These are phyloP conservation scores for Agonopterix alstromeriana DNA, from an alignment of 2,888 invertebrate genomes.

Conservation along the genomic window DNA sequence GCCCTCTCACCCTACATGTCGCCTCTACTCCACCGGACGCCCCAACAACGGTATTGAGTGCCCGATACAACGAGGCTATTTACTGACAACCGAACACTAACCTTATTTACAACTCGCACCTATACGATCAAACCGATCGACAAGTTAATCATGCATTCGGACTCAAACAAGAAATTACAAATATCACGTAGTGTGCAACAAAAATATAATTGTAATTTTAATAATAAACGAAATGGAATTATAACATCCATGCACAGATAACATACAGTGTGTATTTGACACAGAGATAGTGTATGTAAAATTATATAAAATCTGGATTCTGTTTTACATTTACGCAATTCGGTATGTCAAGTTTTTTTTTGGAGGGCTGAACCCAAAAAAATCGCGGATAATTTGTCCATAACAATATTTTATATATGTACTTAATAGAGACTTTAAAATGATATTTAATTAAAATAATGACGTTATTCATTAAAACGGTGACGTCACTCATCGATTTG, in stretches of 20 bases:
- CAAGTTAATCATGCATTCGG: constrained; percentile 40
- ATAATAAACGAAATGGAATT: too few species aligned
- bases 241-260: constrained; percentile 20
- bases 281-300: not conserved
- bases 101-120: not conserved
- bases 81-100: not conserved
- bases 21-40: constrained; percentile 36
- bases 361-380: too few species aligned
- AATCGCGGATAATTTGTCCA: too few species aligned
- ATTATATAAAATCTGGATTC: too few species aligned
- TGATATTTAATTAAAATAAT: too few species aligned
- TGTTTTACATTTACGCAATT: too few species aligned
- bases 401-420: too few species aligned
- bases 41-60: constrained; percentile 43
- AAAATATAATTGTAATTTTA: constrained; percentile 16
- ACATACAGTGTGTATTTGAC: constrained; percentile 4
- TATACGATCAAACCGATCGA: not conserved
- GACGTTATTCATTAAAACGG: too few species aligned
- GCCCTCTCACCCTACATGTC: constrained; percentile 19
- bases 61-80: constrained; percentile 42
- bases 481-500: too few species aligned
- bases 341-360: too few species aligned
- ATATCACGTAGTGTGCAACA: constrained; percentile 34
- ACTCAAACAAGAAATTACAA: constrained; percentile 67
- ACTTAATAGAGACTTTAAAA: too few species aligned